These are phyloP conservation scores for Dreissena polymorpha DNA, from an alignment of 1,140 invertebrate species.

Conservation along the genomic window DNA sequence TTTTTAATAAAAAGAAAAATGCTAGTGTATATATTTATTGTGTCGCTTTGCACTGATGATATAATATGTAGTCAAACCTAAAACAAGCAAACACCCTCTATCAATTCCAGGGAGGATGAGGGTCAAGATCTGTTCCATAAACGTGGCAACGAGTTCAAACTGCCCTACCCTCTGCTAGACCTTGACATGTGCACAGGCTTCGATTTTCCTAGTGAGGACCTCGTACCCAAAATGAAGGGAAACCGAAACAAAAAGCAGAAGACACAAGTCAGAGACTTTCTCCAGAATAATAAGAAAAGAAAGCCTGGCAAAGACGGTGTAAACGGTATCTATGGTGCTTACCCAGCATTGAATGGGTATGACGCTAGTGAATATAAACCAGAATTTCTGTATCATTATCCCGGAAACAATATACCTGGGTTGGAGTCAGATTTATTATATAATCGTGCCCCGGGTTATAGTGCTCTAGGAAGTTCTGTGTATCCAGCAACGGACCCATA, in stretches of 20 bases:
- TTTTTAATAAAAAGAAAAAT: no score
- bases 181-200: conserved; percentile 76
- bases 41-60: no score
- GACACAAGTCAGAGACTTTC: conserved; percentile 94
- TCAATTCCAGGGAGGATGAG: conserved; percentile 93
- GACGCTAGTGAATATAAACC: conserved; percentile 73
- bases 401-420: conserved; percentile 67
- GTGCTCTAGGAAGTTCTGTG: conserved; percentile 64
- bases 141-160: conserved; percentile 99
- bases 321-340: conserved; percentile 78
- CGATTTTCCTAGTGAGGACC: conserved; percentile 73
- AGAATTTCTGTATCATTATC: conserved; percentile 75
- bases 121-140: conserved; percentile 97
- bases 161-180: conserved; percentile 92
- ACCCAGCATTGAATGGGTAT: conserved; percentile 75
- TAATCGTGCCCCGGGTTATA: conserved; percentile 72
- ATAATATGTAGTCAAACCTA: no score
- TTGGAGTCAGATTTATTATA: conserved; percentile 72
- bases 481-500: conserved; percentile 72
- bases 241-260: conserved; percentile 89
- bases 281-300: conserved; percentile 94
- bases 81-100: no score
- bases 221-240: conserved; percentile 68
- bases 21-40: no score
- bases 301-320: conserved; percentile 81